Conservation (phyloP, 2,113 vertebrate species). For the Progne subis region DNA sequence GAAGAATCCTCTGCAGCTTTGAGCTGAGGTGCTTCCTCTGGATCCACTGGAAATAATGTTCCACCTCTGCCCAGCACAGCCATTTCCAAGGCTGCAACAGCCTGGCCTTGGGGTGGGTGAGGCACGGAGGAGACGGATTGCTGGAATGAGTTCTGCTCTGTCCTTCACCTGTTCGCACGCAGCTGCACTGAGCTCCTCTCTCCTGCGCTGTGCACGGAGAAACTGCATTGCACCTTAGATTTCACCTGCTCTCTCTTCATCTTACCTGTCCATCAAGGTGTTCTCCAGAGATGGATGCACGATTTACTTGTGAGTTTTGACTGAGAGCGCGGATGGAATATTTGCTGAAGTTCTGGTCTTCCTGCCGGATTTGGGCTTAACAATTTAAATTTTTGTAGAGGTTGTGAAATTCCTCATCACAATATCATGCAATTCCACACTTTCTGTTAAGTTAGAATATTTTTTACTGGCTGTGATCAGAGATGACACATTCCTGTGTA, state of each 20-base stretch:
- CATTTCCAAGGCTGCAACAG: neutral
- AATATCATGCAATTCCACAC: neutral
- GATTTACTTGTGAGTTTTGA: neutral
- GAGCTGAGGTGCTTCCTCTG: neutral
- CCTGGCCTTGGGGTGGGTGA: neutral
- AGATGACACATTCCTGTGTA: neutral
- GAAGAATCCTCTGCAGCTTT: neutral
- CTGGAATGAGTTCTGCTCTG: neutral
- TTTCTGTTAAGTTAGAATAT: neutral
- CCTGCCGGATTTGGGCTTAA: neutral
- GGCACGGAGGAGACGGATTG: neutral
- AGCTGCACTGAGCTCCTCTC: neutral
- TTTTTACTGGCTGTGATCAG: neutral
- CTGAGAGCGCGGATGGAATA: neutral
- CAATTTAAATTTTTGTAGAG: neutral
- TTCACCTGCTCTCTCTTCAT: neutral
- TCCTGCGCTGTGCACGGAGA: neutral
- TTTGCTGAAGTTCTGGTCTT: neutral
- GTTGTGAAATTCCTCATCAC: neutral
- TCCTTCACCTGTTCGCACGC: neutral
- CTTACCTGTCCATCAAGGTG: neutral
- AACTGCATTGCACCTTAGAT: neutral
- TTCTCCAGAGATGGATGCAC: neutral
- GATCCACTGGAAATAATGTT: neutral
- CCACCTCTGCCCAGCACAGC: neutral